phyloP scores from a whole-genome alignment of 92 coral and sea anemone genomes.

The Epizoanthus illoricatus region DNA sequence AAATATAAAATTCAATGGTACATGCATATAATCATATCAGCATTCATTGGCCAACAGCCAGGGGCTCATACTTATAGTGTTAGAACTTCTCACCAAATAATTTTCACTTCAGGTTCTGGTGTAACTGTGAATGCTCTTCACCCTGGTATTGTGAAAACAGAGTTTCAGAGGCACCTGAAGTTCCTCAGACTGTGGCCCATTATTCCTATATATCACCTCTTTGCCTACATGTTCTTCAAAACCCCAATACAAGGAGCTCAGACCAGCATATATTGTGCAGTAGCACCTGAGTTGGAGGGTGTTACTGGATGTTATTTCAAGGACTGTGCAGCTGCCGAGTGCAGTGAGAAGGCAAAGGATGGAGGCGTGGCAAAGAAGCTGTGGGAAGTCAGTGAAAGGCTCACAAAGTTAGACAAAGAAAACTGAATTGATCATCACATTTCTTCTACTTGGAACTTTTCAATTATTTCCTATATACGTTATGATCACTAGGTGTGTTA shows the following conservation, averaged over 20 bases:
- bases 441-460: too few species aligned
- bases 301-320: constrained; percentile 66
- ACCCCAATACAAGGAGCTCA: constrained; percentile 76
- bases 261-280: constrained; percentile 80
- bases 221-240: constrained; percentile 75
- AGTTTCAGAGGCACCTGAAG: constrained; percentile 54
- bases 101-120: constrained; percentile 51
- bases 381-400: constrained; percentile 72
- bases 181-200: constrained; percentile 62
- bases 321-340: constrained; percentile 55
- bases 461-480: too few species aligned
- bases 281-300: constrained; percentile 67
- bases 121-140: constrained; percentile 83
- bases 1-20: too few species aligned
- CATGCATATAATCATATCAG: too few species aligned
- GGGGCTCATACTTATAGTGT: too few species aligned
- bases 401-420: constrained; percentile 44
- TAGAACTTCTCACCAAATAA: not conserved
- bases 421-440: too few species aligned
- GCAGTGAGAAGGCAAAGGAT: constrained; percentile 67
- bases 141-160: constrained; percentile 75
- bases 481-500: too few species aligned
- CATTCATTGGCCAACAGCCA: too few species aligned
- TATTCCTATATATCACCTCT: constrained; percentile 57
- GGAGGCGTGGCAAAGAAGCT: constrained; percentile 69